phyloP scores from a whole-genome alignment of 2,888 invertebrate genomes.

The Allophyes oxyacanthae region DNA sequence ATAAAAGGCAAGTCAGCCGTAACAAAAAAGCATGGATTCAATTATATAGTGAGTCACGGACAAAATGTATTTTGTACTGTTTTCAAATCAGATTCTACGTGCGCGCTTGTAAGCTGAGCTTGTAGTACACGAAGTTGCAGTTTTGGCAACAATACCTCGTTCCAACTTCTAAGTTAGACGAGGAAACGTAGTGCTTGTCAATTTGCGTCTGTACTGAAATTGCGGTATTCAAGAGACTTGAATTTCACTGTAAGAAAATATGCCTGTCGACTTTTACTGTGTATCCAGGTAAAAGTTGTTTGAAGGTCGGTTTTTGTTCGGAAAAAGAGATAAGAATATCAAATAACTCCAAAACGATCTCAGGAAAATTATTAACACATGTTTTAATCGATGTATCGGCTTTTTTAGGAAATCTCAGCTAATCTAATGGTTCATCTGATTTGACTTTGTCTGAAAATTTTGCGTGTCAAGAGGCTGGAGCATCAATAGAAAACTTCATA shows the following conservation, averaged over 20 bases:
- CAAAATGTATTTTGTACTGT: slow-evolving; percentile 13
- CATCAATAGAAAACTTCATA: slow-evolving; percentile 5
- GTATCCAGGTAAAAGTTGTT: not conserved
- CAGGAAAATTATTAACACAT: slow-evolving; percentile 10
- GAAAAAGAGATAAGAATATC: not conserved
- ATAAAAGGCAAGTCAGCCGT: slow-evolving; percentile 31
- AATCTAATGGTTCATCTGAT: too few species aligned
- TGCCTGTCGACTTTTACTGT: not conserved
- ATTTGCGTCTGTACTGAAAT: slow-evolving; percentile 7
- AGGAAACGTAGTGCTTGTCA: slow-evolving; percentile 1
- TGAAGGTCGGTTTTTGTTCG: not conserved
- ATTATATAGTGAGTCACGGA: slow-evolving; percentile 12
- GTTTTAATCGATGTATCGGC: slow-evolving; percentile 34
- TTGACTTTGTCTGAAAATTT: not conserved
- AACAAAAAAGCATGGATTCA: slow-evolving; percentile 29
- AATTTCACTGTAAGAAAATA: slow-evolving; percentile 3
- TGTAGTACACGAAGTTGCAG: slow-evolving; percentile 1
- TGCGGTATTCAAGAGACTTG: not conserved
- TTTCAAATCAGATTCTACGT: slow-evolving; percentile 25
- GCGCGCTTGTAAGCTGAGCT: slow-evolving; percentile 1
- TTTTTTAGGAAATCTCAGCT: slow-evolving; percentile 24
- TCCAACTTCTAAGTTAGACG: slow-evolving; percentile 15
- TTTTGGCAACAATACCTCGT: slow-evolving; percentile 37
- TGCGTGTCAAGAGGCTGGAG: too few species aligned
- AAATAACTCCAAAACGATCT: slow-evolving; percentile 4